phyloP scores from a whole-genome alignment of 2,113 vertebrate genomes.

The Malurus elegans region DNA sequence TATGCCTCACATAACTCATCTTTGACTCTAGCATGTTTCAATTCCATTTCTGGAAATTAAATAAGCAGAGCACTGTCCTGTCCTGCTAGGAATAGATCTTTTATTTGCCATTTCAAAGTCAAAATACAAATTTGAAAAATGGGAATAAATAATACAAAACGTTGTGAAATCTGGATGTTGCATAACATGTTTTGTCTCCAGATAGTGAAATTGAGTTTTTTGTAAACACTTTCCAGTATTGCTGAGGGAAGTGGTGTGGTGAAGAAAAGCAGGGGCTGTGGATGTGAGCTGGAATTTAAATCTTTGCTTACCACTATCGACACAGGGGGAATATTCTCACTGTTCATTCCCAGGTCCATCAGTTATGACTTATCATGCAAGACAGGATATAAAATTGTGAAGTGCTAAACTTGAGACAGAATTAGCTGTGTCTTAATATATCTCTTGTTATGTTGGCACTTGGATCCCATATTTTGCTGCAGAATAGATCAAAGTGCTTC shows the following conservation, averaged over 20 bases:
- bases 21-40: neutral
- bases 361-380: neutral
- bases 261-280: neutral
- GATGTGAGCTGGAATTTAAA: neutral
- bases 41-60: neutral
- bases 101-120: neutral
- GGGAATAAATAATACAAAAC: neutral
- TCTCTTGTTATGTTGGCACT: neutral
- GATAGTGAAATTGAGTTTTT: neutral
- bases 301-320: neutral
- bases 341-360: neutral
- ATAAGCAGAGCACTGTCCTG: neutral
- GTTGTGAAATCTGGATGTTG: neutral
- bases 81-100: neutral
- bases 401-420: neutral
- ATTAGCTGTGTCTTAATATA: neutral
- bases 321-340: neutral
- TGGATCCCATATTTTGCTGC: neutral
- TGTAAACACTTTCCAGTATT: neutral
- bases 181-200: neutral
- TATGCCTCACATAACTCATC: neutral
- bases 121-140: neutral
- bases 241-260: neutral
- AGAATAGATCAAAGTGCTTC: conserved; percentile 7
- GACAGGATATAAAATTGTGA: neutral